Evolutionary conservation across 1,140 invertebrate genomes (phyloP), one percentile per base, ranked within the genome.

Genomic region (Camponotus pennsylvanicus): DNA sequence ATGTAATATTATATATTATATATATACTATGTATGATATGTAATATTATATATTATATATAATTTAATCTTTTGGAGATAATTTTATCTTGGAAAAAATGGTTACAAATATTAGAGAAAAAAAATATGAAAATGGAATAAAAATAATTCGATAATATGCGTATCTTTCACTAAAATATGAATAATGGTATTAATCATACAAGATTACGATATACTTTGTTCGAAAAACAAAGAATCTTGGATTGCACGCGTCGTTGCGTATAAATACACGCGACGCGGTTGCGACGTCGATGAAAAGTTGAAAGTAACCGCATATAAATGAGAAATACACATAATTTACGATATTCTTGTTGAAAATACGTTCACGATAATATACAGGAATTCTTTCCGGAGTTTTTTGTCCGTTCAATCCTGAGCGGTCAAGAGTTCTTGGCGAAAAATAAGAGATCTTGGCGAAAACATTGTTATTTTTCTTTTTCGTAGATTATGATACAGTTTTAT

Each of bases 161-260:
- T 27, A n/a, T 34, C 1, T 83, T 18, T 71, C 21, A 13, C 4
- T n/a, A 11, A n/a, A 42, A 85, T 40, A 61, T 80, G 64, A 75
- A 37, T 61, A 7, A 8, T 32, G 15, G 21, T 49, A 61, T 42
- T 45, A 21, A 52, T 42, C 49, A 40, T 40, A 18, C 18, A 61
- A n/a, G 3, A 73, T 40, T 37, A 57, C 5, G 34, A 82, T 73
- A 71, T 73, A 34, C 52, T 45, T 52, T n/a, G 37, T 18, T 18
- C 9, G 69, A 61, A 57, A 82, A 73, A 73, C 37, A 59, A 27
- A 27, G 71, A 27, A 82, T 59, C 78, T 42, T 80, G 52, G 42
- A 52, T 8, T 52, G 45, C 49, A 52, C 13, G 45, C 45, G 45
- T n/a, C 37, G 42, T 27, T 27, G 27, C 15, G 59, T 15, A 40